Percentiles rank a stretch among this genome's conserved stretches.
phyloP scores from a whole-genome alignment of 2,113 vertebrate species.

The Cariama cristata region DNA sequence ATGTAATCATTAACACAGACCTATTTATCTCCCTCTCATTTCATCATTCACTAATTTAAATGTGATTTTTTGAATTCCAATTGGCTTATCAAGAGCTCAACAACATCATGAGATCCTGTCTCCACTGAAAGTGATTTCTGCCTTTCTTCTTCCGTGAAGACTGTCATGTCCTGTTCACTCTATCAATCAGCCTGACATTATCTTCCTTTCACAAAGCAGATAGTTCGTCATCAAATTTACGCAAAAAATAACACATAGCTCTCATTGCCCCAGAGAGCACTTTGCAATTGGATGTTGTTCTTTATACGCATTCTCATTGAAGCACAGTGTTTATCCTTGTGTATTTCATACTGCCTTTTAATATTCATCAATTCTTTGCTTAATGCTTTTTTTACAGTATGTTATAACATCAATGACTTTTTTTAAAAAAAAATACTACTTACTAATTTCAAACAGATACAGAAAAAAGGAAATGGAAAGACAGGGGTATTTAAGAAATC shows the following conservation, averaged over 20 bases:
- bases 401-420: background rate
- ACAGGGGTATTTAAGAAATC: background rate
- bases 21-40: constrained; percentile 34
- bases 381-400: background rate
- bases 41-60: constrained; percentile 43
- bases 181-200: constrained; percentile 69
- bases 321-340: background rate
- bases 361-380: background rate
- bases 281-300: background rate
- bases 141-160: constrained; percentile 28
- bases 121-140: constrained; percentile 10
- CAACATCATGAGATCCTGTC: constrained; percentile 11
- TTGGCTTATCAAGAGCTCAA: constrained; percentile 39
- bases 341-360: background rate
- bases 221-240: constrained; percentile 58
- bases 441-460: background rate
- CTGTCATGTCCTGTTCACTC: constrained; percentile 25
- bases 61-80: constrained; percentile 38
- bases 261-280: constrained; percentile 8
- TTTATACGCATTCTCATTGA: background rate
- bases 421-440: background rate
- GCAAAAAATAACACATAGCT: constrained; percentile 58
- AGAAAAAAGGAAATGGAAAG: background rate
- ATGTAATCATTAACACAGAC: background rate
- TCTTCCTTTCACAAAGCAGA: constrained; percentile 60